Conservation (phyloP, 2,797 vertebrate species). For the Hephaestus fuliginosus region DNA sequence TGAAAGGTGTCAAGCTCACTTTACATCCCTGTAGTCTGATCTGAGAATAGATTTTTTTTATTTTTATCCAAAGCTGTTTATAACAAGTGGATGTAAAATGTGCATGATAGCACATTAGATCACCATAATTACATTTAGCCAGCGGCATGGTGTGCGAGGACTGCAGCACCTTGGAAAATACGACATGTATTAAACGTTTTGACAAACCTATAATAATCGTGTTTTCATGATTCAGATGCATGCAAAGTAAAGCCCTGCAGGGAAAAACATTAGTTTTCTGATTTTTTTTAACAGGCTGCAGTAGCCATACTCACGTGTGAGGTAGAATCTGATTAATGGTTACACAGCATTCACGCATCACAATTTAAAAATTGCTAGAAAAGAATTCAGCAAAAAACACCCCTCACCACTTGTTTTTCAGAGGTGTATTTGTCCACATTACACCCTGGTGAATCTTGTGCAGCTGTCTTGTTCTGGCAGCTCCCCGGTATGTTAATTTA, state of each 20-base stretch:
- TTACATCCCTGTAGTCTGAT: not conserved
- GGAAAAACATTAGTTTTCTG: not conserved
- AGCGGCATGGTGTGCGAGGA: not conserved
- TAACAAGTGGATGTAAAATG: constrained; percentile 21
- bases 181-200: constrained; percentile 16
- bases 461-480: constrained; percentile 28
- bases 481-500: constrained; percentile 78
- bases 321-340: not conserved
- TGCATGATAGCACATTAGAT: constrained; percentile 17
- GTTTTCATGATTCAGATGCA: constrained; percentile 19
- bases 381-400: not conserved
- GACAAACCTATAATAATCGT: constrained; percentile 13
- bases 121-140: constrained; percentile 18
- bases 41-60: not conserved
- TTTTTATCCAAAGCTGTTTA: constrained; percentile 8
- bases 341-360: not conserved
- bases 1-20: not conserved
- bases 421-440: constrained; percentile 51
- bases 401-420: constrained; percentile 35
- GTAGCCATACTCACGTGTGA: not conserved
- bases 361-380: not conserved
- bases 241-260: not conserved
- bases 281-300: not conserved
- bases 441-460: constrained; percentile 24
- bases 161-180: not conserved